Conservation (phyloP, 2,888 invertebrate genomes). For the Noctua janthina region DNA sequence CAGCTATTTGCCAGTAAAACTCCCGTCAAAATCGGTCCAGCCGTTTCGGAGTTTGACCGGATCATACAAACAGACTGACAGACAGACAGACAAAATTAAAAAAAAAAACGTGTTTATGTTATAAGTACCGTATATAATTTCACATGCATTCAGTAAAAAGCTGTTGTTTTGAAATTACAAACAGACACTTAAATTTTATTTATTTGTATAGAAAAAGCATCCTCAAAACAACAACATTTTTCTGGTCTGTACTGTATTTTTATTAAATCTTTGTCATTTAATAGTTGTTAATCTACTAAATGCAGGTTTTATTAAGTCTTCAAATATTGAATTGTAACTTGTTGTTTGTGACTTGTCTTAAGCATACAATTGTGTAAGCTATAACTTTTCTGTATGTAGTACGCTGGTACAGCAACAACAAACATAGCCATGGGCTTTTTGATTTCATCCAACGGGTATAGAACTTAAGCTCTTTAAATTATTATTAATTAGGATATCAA, state of each 20-base stretch:
- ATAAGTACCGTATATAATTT: no score
- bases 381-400: not conserved
- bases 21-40: no score
- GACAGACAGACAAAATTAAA: no score
- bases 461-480: not conserved
- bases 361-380: not conserved
- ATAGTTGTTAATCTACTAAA: not conserved
- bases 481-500: not conserved
- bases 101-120: not conserved
- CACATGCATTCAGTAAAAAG: no score
- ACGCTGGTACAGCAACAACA: not conserved
- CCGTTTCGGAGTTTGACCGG: no score
- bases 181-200: no score
- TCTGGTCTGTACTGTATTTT: not conserved
- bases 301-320: not conserved
- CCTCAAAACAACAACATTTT: not conserved
- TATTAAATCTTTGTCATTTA: not conserved
- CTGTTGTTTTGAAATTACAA: no score
- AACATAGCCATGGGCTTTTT: not conserved
- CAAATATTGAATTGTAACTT: not conserved
- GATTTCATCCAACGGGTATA: not conserved
- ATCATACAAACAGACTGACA: no score
- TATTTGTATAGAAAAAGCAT: not conserved
- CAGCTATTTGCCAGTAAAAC: no score
- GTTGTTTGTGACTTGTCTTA: constrained; percentile 3